A percentile compares a stretch with the other conserved stretches of the same genome.
Evolutionary conservation across 2,797 vertebrate species (phyloP).

Genomic region (Pygocentrus nattereri): DNA sequence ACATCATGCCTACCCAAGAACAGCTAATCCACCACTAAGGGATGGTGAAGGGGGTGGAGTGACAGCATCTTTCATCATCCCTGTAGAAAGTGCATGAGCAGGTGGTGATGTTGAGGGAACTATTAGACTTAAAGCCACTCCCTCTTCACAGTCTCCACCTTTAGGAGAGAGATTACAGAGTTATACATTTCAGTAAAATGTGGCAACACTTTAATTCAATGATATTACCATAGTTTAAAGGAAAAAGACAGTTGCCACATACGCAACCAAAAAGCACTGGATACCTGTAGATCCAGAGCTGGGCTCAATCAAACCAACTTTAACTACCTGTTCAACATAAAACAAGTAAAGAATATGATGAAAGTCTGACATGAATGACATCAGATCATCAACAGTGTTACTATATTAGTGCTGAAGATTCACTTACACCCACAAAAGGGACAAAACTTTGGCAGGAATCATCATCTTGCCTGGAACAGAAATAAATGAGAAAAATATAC

Average conservation of each 20-base stretch:
- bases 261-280: background rate
- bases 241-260: background rate
- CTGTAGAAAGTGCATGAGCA: conserved; percentile 65
- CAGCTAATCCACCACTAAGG: conserved; percentile 77
- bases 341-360: background rate
- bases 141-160: conserved; percentile 73
- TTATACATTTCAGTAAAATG: background rate
- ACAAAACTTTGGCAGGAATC: conserved; percentile 84
- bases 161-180: background rate
- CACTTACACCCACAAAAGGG: conserved; percentile 84
- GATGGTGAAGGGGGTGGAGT: conserved; percentile 84
- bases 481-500: background rate
- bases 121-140: conserved; percentile 69
- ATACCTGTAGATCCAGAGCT: conserved; percentile 79
- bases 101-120: conserved; percentile 80
- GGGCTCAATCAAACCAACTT: conserved; percentile 85
- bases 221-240: background rate
- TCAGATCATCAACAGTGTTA: background rate
- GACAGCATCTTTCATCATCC: conserved; percentile 78
- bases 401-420: background rate
- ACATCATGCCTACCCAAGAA: conserved; percentile 73
- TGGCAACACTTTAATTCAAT: background rate
- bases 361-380: background rate
- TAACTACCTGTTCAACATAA: conserved; percentile 77
- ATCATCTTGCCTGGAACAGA: conserved; percentile 75